Base-by-base conservation (phyloP, 2,888 invertebrate genomes). In the Cerceris ruficornis region DNA sequence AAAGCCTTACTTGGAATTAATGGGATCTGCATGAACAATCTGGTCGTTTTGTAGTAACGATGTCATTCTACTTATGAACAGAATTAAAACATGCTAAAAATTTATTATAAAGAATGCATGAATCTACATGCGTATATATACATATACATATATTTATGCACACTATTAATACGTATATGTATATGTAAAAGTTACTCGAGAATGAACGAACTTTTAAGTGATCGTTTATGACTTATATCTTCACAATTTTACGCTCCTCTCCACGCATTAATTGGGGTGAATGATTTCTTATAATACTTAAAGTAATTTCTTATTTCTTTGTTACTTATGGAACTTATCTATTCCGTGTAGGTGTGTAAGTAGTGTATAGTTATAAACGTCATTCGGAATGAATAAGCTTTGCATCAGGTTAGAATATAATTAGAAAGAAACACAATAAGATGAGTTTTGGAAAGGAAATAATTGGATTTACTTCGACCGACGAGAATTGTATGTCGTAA, bases 41-140 rank as follows among this genome's bases (percentile, higher is more conserved):
- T 88, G 64, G 41, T 81, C 72, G 67, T 80, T 87, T 65, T 85
- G 77, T 42, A 77, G 72, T 61, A 89, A 43, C 14, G 87, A 85
- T 72, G 84, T 61, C 88, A 89, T 89, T 76, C 46, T 75, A 54
- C 42, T 61, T 49, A n/a, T n/a, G 46, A 64, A 71, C 2, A 55
- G 11, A n/a, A 15, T 66, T n/a, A 41, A 14, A 15, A 57, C 8
- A 17, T 28, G 1, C 13, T 1, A 41, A 42, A 52, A 13, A 14
- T 28, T 28, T 28, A 28, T 28, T 28, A 28, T 28, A 28, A 8
- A 60, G 60, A 55, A 68, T 57, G 69, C 28, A 28, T 28, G 28
- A 2, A 28, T 28, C 28, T 28, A 28, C 4, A 28, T 28, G 4
- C 4, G 28, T 28, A 28, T 28, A 28, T 28, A 28, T 28, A 28